Evolutionary conservation across 2,113 vertebrate species (phyloP).

Genomic region (Catagonus wagneri): DNA sequence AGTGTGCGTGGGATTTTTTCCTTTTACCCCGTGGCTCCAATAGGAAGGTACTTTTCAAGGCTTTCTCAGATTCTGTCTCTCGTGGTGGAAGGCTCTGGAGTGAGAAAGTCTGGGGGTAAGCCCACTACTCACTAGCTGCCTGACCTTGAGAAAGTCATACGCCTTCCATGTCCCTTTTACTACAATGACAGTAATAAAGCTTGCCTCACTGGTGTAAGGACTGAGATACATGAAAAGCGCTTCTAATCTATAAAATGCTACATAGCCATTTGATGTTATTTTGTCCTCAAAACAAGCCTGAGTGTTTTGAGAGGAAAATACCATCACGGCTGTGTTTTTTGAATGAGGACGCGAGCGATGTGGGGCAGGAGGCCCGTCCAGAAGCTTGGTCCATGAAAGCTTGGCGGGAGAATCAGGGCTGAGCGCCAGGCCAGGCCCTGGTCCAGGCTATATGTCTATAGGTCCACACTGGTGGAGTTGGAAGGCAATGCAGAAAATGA

Average conservation of each 20-base stretch:
- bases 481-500: not conserved
- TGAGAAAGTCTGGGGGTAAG: not conserved
- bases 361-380: not conserved
- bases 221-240: too few relatives aligned
- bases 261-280: not conserved
- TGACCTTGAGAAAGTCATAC: not conserved
- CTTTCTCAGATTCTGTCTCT: not conserved
- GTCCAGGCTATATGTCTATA: accelerated
- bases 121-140: not conserved
- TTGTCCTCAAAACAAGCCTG: not conserved
- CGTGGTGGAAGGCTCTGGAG: not conserved
- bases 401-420: not conserved
- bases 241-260: not conserved
- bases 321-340: not conserved
- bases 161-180: not conserved
- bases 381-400: accelerated
- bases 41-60: accelerated
- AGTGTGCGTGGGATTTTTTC: not conserved
- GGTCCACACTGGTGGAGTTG: not conserved
- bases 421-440: not conserved
- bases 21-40: accelerated
- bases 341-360: not conserved
- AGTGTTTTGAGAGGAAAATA: not conserved
- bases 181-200: not conserved
- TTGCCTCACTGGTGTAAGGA: not conserved